Percentiles rank a stretch among this genome's conserved stretches.
These are phyloP conservation scores for Alcis repandata DNA, from an alignment of 2,888 invertebrate species.

Conservation along the genomic window DNA sequence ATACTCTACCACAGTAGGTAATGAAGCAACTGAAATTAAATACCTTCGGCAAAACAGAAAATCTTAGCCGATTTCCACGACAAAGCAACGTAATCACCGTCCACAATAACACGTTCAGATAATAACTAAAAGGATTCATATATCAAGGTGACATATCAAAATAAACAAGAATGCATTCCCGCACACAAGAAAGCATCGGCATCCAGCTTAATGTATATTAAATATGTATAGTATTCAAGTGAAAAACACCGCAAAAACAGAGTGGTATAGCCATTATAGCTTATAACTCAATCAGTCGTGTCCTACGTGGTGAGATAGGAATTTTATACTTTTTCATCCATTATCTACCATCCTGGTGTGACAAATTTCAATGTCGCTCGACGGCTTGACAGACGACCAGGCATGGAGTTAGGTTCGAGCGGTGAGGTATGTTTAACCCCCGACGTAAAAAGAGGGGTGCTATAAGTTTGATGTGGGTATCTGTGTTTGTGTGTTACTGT, in stretches of 20 bases:
- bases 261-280: constrained; percentile 82
- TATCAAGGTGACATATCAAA: constrained; percentile 83
- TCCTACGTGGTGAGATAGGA: constrained; percentile 69
- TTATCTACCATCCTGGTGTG: constrained; percentile 66
- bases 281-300: constrained; percentile 84
- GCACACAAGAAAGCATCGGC: constrained; percentile 74
- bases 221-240: constrained; percentile 77
- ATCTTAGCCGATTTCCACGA: constrained; percentile 19
- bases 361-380: constrained; percentile 51
- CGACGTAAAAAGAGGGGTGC: no score
- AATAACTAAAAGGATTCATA: constrained; percentile 79
- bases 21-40: no score
- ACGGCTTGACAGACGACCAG: constrained; percentile 43
- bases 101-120: constrained; percentile 69
- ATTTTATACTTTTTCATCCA: constrained; percentile 82
- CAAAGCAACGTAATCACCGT: constrained; percentile 62
- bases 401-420: constrained; percentile 33
- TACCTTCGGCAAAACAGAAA: not conserved
- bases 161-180: constrained; percentile 81
- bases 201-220: constrained; percentile 79
- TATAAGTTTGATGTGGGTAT: no score
- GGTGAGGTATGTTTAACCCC: not conserved
- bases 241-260: constrained; percentile 83
- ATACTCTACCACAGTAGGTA: not conserved
- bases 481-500: no score